Evolutionary conservation across 2,797 vertebrate genomes (phyloP).

Genomic region (Macrochelys suwanniensis): DNA sequence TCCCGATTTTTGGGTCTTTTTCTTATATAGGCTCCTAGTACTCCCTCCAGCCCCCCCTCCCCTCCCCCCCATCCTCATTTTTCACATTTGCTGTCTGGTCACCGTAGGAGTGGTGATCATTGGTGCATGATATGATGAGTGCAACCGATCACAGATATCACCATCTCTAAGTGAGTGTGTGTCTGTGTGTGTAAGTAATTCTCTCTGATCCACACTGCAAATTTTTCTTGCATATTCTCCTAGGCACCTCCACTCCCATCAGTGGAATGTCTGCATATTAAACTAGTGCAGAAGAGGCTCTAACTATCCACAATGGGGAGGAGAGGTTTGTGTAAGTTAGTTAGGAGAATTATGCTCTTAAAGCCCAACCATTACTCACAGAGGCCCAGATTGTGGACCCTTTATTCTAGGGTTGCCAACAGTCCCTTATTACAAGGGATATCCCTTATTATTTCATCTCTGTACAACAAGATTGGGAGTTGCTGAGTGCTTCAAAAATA

Average conservation of each 20-base stretch:
- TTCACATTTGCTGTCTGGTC: no score
- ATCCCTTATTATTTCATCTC: no score
- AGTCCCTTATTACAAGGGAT: neutral
- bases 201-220: neutral
- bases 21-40: no score
- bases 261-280: neutral
- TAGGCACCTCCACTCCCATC: neutral
- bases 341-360: neutral
- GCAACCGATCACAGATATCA: neutral
- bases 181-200: fast-evolving
- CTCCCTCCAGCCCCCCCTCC: no score
- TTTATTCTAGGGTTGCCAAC: neutral
- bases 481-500: neutral
- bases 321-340: neutral
- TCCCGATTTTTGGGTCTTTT: no score
- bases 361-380: neutral
- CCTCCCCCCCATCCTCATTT: no score
- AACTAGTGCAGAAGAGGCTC: neutral
- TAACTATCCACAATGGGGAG: neutral
- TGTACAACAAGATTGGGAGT: neutral
- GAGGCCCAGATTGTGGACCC: neutral
- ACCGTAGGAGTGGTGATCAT: neutral
- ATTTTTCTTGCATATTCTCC: neutral
- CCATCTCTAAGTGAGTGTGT: fast-evolving
- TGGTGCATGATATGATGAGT: neutral